Base-by-base conservation (phyloP, 2,113 vertebrate genomes). In the Euleptes europaea region DNA sequence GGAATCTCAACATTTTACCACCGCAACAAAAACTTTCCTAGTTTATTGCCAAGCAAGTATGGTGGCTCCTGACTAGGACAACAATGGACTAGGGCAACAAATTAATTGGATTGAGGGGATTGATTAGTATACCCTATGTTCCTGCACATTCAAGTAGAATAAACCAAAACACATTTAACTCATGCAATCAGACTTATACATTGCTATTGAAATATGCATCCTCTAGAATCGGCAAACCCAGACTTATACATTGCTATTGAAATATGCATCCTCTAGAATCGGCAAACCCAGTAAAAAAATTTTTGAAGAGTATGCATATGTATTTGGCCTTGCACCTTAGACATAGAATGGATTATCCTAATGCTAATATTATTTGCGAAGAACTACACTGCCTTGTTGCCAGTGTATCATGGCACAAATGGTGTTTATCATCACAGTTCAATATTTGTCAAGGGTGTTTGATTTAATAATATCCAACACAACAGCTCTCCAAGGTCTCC, bases 361-460 rank as follows among this genome's bases (percentile, higher is more conserved):
- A 78, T 89, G 91, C 91, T 88, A 91, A 80, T 87, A 88, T 82
- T 93, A 93, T 87, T 92, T 93, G 89, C 71, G 86, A 87, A 87
- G 33, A 69, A 88, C 77, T 80, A 82, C 92, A 87, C 89, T 92
- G 86, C 88, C 92, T 86, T 92, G 66, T 86, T 93, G 90, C 74
- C 89, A 72, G 67, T 90, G 87, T 73, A 82, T 72, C 78, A 86
- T 70, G 83, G 81, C 92, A 77, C 69, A 91, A 92, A 90, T 80
- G 84, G 91, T 88, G 93, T 93, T 93, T 93, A 94, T 88, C 81
- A 92, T 90, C 89, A 86, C 89, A 88, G 89, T 82, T 92, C 89
- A 94, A 93, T 95, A 94, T 93, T 96, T 91, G 94, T 94, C 88
- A 96, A 93, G 85, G 90, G 82, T 67, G 86, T 92, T 94, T 94